Evolutionary conservation across 1,140 invertebrate species (phyloP).

Genomic region (Eufriesea mexicana): DNA sequence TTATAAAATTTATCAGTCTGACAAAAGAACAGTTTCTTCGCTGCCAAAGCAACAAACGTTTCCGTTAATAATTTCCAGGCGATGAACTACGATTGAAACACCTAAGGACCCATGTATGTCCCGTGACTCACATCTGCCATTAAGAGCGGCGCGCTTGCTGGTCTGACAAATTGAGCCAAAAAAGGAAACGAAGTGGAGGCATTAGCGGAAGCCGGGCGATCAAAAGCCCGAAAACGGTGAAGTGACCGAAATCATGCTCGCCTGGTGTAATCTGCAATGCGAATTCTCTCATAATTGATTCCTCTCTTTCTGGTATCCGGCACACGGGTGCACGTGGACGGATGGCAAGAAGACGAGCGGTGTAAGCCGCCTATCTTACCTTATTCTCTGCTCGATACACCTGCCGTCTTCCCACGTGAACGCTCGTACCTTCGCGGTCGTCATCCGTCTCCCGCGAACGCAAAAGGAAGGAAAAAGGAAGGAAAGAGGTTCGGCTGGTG

Average conservation of each 20-base stretch:
- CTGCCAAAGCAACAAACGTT: background rate
- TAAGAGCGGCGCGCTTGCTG: background rate
- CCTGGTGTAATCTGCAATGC: slow-evolving; percentile 13
- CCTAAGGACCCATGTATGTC: background rate
- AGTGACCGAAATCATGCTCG: slow-evolving; percentile 4
- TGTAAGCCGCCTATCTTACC: slow-evolving; percentile 42
- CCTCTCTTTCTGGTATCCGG: background rate
- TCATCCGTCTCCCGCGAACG: slow-evolving; percentile 36
- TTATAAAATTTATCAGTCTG: no score
- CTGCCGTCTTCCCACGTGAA: slow-evolving; percentile 56
- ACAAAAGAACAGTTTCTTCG: no score
- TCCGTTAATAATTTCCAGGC: background rate
- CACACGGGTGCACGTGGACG: background rate
- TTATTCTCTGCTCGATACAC: slow-evolving; percentile 61
- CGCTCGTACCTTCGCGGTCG: slow-evolving; percentile 36
- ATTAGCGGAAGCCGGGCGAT: background rate
- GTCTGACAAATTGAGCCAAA: background rate
- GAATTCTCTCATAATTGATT: slow-evolving; percentile 34
- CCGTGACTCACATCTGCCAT: background rate
- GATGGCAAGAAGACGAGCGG: slow-evolving; percentile 40
- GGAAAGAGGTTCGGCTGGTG: background rate
- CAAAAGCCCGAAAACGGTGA: background rate
- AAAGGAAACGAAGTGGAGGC: background rate
- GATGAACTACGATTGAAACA: background rate
- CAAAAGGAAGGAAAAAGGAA: slow-evolving; percentile 32